Evolutionary conservation across 30 jellyfish, hydroid and myxozoan genomes (phyloP).

Genomic region (Cassiopea andromeda): DNA sequence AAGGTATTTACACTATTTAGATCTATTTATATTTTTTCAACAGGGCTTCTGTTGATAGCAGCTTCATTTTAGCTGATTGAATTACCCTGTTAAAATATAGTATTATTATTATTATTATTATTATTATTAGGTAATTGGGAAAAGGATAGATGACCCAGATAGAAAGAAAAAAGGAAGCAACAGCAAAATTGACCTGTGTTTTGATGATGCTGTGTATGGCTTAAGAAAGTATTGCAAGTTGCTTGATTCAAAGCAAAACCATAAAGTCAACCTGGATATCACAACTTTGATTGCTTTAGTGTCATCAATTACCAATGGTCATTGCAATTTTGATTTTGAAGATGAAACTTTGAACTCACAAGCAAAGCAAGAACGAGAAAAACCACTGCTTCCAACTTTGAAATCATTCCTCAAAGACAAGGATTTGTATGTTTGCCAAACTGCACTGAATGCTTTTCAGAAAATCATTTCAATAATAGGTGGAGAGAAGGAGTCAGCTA

Average conservation of each 20-base stretch:
- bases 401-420: conserved; percentile 56
- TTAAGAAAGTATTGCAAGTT: no score
- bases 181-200: no score
- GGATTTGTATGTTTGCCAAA: conserved; percentile 68
- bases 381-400: conserved; percentile 77
- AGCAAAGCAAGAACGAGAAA: conserved; percentile 77
- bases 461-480: conserved; percentile 77
- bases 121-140: conserved; percentile 41
- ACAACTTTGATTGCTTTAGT: conserved; percentile 82
- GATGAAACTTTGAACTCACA: conserved; percentile 72
- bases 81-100: no score
- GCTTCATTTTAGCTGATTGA: no score
- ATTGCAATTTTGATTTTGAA: conserved; percentile 47
- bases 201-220: no score
- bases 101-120: no score
- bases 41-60: no score
- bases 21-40: no score
- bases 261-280: conserved; percentile 78
- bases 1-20: no score
- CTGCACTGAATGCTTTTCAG: conserved; percentile 74
- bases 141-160: conserved; percentile 73
- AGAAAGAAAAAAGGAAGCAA: background rate
- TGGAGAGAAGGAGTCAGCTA: conserved; percentile 66
- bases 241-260: conserved; percentile 3
- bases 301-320: conserved; percentile 83